Base-by-base conservation (phyloP, 1,140 invertebrate genomes). In the Brachionus plicatilis region DNA sequence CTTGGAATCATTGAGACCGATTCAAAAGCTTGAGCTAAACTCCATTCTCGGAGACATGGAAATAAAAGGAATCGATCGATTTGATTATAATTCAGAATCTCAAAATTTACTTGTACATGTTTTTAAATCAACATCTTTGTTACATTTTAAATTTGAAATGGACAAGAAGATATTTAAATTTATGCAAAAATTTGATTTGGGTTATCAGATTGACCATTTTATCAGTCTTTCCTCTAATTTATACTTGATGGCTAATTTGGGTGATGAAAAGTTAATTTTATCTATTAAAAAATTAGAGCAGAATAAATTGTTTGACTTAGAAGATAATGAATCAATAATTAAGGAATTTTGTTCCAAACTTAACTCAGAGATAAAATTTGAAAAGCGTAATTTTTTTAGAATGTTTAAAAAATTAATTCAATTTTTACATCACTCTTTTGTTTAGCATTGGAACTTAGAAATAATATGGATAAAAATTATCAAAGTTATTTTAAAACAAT, bases 401-500 rank as follows among this genome's bases (percentile, higher is more conserved):
- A 60, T 47, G n/a, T 24, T 24, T 9, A 20, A 27, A 60, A 20
- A 24, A 60, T 20, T 37, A n/a, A n/a, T 33, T 12, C 2, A 33
- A 68, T 68, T 68, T 68, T 72, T 9, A 17, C 2, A 37, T 37
- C 33, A 37, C 6, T 37, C 0, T 37, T 60, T 24, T 24, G 24
- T 20, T 17, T 14, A 50, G 41, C 72, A 29, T 27, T 27, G 7
- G 72, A 76, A 11, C 1, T 76, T 3, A 76, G 27, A 76, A 50
- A 27, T 20, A 41, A 50, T 27, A 14, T 76, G 20, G 72, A 76
- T 11, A 76, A 76, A 50, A 76, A 76, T 50, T 76, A 76, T 29
- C 41, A 53, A 27, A 76, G 72, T n/a, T 76, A 50, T 76, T 76
- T 76, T 76, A 76, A 76, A 50, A 45, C 72, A 24, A 76, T 76